Evolutionary conservation across 2,888 invertebrate genomes (phyloP).

Genomic region (Phyllotreta cruciferae): DNA sequence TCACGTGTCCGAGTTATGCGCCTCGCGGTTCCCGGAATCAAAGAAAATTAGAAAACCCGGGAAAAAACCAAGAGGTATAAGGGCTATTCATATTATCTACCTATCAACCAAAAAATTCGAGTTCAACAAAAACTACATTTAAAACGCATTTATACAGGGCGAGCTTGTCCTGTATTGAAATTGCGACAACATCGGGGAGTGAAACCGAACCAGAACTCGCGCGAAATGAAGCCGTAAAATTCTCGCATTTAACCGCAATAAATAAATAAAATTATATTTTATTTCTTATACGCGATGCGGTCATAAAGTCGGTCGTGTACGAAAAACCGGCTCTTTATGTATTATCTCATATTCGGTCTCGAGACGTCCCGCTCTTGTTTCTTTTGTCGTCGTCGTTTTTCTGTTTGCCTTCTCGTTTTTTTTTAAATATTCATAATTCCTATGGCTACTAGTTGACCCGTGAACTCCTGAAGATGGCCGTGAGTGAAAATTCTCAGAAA

Average conservation of each 20-base stretch:
- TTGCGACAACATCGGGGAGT: no score
- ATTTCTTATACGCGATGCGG: constrained; percentile 41
- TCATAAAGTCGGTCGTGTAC: constrained; percentile 34
- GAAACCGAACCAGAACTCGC: not conserved
- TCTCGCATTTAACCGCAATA: constrained; percentile 39
- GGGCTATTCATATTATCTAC: no score
- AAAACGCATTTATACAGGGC: no score
- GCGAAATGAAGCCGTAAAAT: constrained; percentile 39
- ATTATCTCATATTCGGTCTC: constrained; percentile 35
- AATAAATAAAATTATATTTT: constrained; percentile 43
- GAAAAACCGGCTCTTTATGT: constrained; percentile 38
- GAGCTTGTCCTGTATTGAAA: no score
- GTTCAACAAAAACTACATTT: no score
- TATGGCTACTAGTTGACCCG: constrained; percentile 43
- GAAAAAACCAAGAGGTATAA: no score
- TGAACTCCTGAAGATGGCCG: constrained; percentile 43
- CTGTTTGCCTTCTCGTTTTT: no score
- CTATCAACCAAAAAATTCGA: no score
- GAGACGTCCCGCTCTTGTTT: constrained; percentile 44
- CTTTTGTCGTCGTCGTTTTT: constrained; percentile 30
- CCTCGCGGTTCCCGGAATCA: no score
- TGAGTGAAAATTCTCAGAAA: constrained; percentile 43
- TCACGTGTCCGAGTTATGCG: no score
- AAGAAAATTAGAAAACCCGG: no score
- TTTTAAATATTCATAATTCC: constrained; percentile 45